Percentiles rank a stretch among this genome's conserved stretches.
These are phyloP conservation scores for Pomatorhinus ruficollis DNA, from an alignment of 2,113 vertebrate genomes.

Conservation along the genomic window DNA sequence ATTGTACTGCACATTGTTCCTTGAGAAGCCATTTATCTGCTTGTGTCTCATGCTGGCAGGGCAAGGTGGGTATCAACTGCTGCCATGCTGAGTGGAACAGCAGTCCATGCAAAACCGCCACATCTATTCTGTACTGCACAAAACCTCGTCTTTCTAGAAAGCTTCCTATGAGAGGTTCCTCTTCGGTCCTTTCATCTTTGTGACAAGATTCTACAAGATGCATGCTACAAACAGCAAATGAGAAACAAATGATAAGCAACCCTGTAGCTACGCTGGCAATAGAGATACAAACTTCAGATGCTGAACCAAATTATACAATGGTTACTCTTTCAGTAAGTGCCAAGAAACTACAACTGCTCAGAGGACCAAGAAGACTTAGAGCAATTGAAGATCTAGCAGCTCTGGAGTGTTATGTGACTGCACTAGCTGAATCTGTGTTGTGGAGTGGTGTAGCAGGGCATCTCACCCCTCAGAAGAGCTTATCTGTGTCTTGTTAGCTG, in stretches of 20 bases:
- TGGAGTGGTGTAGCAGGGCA: not conserved
- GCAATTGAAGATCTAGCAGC: not conserved
- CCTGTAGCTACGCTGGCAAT: fast-evolving
- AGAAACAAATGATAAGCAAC: not conserved
- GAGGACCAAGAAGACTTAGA: not conserved
- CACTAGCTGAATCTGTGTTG: not conserved
- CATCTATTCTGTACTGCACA: not conserved
- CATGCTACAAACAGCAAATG: not conserved
- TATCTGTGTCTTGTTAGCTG: not conserved
- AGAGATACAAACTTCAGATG: not conserved
- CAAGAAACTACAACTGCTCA: not conserved
- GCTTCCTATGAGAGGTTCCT: not conserved
- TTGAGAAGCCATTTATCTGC: not conserved
- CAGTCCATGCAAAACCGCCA: not conserved
- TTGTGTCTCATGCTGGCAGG: not conserved
- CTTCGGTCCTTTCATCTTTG: not conserved
- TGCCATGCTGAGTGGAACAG: not conserved
- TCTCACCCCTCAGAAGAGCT: not conserved
- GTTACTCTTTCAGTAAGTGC: not conserved
- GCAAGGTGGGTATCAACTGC: not conserved
- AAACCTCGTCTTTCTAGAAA: not conserved
- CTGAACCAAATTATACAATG: not conserved
- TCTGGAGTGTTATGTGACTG: not conserved
- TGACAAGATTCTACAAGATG: not conserved
- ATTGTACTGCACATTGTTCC: not conserved